Evolutionary conservation across 2,113 vertebrate species (phyloP).

Genomic region (Notarius quadriscutis): DNA sequence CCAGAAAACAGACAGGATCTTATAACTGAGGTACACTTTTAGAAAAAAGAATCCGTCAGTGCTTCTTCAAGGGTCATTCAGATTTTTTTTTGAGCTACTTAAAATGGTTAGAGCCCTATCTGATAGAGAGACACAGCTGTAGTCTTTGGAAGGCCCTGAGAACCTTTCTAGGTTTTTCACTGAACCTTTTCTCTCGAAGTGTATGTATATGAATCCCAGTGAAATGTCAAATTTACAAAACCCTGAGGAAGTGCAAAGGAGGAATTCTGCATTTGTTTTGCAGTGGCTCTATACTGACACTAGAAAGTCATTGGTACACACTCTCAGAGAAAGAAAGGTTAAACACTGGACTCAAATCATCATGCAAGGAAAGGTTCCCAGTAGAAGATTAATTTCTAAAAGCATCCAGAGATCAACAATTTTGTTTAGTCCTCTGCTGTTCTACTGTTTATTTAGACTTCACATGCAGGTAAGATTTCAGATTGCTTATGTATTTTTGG

Average conservation of each 20-base stretch:
- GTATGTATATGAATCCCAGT: not conserved
- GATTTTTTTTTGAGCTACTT: not conserved
- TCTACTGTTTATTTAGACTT: not conserved
- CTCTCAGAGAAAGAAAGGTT: not conserved
- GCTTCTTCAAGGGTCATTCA: too few relatives aligned
- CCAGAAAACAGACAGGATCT: not conserved
- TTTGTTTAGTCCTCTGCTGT: not conserved
- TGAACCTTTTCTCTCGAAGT: not conserved
- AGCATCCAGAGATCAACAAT: not conserved
- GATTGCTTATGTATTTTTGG: not conserved
- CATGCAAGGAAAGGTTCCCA: not conserved
- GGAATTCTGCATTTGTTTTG: not conserved
- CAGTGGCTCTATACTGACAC: not conserved
- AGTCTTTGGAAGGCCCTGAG: not conserved
- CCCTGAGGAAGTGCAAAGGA: not conserved
- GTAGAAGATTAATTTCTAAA: not conserved
- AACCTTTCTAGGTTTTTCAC: not conserved
- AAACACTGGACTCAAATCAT: not conserved
- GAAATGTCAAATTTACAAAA: slow-evolving; percentile 3
- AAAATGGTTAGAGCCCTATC: not conserved
- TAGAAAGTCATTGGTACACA: not conserved
- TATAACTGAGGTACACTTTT: not conserved
- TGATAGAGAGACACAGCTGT: not conserved
- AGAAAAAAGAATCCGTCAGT: not conserved
- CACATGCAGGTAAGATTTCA: not conserved